phyloP scores from a whole-genome alignment of 2,797 vertebrate species.

The Apogon talboti region DNA sequence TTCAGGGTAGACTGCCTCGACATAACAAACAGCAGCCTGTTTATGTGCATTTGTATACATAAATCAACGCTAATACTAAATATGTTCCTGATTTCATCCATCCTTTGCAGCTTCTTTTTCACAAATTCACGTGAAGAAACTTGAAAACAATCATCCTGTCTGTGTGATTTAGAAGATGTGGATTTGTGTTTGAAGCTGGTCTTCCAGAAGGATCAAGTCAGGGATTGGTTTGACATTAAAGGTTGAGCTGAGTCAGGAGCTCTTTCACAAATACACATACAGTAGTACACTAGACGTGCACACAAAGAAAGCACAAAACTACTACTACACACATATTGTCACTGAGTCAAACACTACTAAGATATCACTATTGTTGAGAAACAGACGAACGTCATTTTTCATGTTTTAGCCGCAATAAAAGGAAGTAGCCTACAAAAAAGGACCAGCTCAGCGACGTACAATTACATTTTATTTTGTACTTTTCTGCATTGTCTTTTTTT shows the following conservation, averaged over 20 bases:
- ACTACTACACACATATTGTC: conserved; percentile 23
- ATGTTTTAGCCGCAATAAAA: background rate
- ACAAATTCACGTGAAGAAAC: conserved; percentile 23
- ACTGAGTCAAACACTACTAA: conserved; percentile 44
- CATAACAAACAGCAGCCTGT: background rate
- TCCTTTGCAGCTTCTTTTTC: conserved; percentile 29
- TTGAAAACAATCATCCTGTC: conserved; percentile 63
- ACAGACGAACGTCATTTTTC: conserved; percentile 11
- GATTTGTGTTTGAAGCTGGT: conserved; percentile 74
- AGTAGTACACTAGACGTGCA: background rate
- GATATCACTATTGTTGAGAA: conserved; percentile 16
- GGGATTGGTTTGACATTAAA: conserved; percentile 67
- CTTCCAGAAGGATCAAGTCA: conserved; percentile 51
- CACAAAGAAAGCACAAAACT: conserved; percentile 12
- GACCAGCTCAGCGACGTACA: background rate
- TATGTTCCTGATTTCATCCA: background rate
- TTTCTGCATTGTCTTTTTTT: background rate
- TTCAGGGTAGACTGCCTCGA: too few species aligned
- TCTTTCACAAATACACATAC: conserved; percentile 39
- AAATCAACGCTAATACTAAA: conserved; percentile 3
- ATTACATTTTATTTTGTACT: background rate
- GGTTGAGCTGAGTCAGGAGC: conserved; percentile 61
- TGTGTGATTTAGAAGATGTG: conserved; percentile 64
- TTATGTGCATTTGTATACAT: conserved; percentile 8
- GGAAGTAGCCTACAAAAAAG: background rate